Conservation (phyloP, 1,140 invertebrate genomes). For the Platyscapa corneri region DNA sequence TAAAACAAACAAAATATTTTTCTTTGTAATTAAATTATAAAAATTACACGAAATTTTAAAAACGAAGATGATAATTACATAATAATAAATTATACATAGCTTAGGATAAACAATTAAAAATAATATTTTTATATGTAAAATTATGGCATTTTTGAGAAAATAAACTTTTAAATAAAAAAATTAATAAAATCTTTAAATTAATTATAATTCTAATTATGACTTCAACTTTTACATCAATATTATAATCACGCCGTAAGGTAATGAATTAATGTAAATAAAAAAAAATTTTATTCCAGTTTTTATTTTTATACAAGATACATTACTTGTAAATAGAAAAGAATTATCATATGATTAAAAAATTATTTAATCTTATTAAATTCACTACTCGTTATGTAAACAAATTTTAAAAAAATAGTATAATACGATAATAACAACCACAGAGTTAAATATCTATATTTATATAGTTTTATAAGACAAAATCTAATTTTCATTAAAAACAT, state of each 20-base stretch:
- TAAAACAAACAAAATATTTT: too few species aligned
- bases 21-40: too few species aligned
- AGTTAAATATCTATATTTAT: not conserved
- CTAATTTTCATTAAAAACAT: not conserved
- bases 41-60: too few species aligned
- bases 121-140: too few species aligned
- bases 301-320: not conserved
- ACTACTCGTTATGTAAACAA: not conserved
- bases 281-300: not conserved
- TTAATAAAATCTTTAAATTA: not conserved
- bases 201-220: not conserved
- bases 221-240: not conserved
- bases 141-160: too few species aligned
- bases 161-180: too few species aligned
- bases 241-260: not conserved
- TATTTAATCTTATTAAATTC: not conserved
- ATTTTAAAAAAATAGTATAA: too few species aligned
- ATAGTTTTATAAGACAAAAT: not conserved
- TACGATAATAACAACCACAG: too few species aligned
- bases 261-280: not conserved
- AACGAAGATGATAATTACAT: too few species aligned
- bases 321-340: not conserved
- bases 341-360: not conserved
- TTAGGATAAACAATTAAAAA: too few species aligned
- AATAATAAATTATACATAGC: too few species aligned